Percentiles rank a stretch among this genome's conserved stretches.
Conservation (phyloP, 2,797 vertebrate species). For the Ibycter americanus region DNA sequence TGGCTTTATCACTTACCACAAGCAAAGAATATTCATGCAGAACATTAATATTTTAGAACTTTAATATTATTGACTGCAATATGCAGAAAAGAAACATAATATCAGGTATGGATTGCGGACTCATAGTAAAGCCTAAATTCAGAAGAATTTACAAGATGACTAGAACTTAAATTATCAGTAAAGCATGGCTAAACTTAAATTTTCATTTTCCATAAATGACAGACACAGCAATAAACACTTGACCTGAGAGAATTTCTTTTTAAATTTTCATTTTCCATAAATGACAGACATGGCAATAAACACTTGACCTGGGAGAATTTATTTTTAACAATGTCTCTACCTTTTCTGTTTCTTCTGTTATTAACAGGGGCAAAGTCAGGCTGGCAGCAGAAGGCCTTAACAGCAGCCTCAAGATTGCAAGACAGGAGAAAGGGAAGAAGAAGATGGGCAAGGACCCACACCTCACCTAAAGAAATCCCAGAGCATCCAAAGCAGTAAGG, state of each 20-base stretch:
- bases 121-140: neutral
- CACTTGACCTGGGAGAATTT: neutral
- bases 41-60: slow-evolving; percentile 4
- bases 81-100: neutral
- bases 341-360: neutral
- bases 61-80: neutral
- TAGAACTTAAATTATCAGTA: neutral
- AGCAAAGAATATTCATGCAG: neutral
- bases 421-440: neutral
- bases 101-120: neutral
- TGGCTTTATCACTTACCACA: neutral
- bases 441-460: neutral
- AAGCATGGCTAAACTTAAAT: neutral
- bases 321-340: neutral
- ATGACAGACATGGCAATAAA: neutral
- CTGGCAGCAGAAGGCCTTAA: neutral
- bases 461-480: neutral
- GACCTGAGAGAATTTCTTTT: neutral
- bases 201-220: neutral
- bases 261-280: neutral
- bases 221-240: neutral
- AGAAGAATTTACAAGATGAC: neutral
- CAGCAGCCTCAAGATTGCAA: neutral
- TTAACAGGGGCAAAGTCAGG: neutral
- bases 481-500: neutral